Evolutionary conservation across 2,888 invertebrate genomes (phyloP), one percentile per base, ranked within the genome.

Genomic region (Ametastegia equiseti): DNA sequence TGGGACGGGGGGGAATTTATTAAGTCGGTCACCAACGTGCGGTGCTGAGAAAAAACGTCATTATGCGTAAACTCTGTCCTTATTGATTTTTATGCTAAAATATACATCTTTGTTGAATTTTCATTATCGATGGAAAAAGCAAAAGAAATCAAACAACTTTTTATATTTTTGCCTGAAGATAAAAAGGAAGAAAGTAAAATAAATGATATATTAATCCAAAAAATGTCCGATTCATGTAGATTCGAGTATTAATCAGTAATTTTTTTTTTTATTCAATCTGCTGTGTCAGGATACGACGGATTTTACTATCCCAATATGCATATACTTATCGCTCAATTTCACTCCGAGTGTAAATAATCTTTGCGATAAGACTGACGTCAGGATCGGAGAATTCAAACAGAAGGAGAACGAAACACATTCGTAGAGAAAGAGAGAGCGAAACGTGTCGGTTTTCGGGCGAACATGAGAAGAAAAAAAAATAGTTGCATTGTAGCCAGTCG

Each of bases 41-140:
- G 67, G 19, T 67, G 19, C 67, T 39, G 67, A n/a, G n/a, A 39
- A 67, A 67, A 60, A 39, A 67, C n/a, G 36, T 60, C 23, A 60
- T 27, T 60, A 60, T 60, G 30, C 60, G 60, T 30, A 60, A 13
- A 60, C 30, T 42, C 5, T 30, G 67, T 36, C 36, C 23, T 11
- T 23, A 39, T 65, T 19, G 67, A 65, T 65, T 36, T 65, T 67
- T 67, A 60, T 60, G 30, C 19, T 39, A 39, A n/a, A n/a, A n/a
- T 67, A 19, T 39, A 39, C 36, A 7, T 65, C 36, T 65, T 36
- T 30, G 33, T 65, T 9, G 36, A 69, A 69, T 69, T 42, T 69
- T 69, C 19, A 69, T 19, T 15, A 36, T 33, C 33, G 30, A 63
- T 23, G 23, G 23, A 23, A 54, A 54, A 9, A 50, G 13, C 9